A percentile compares a stretch with the other conserved stretches of the same genome.
Evolutionary conservation across 2,113 vertebrate species (phyloP).

Genomic region (Chauna torquata): DNA sequence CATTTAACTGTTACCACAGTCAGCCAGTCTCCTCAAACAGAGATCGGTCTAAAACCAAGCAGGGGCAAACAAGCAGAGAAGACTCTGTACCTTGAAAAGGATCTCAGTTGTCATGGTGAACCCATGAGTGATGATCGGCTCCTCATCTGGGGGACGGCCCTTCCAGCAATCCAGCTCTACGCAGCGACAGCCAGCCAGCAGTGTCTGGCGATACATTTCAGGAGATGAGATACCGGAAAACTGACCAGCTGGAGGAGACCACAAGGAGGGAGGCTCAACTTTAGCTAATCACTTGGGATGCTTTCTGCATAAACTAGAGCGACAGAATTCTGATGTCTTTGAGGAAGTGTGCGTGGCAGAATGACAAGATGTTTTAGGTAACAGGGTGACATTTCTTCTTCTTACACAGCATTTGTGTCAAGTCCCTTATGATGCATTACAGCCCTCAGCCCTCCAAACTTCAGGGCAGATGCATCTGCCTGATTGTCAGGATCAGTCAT

Average conservation of each 20-base stretch:
- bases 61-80: neutral
- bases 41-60: neutral
- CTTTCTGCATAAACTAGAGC: neutral
- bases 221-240: constrained; percentile 94
- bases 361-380: neutral
- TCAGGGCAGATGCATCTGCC: neutral
- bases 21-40: neutral
- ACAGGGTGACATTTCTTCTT: neutral
- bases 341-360: neutral
- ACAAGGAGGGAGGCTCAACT: neutral
- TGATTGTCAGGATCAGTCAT: fast-evolving
- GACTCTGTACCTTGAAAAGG: constrained; percentile 86
- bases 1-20: neutral
- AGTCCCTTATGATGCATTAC: neutral
- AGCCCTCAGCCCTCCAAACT: neutral
- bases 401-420: neutral
- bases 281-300: neutral
- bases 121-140: constrained; percentile 96
- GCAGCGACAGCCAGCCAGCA: constrained; percentile 93
- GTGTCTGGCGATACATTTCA: constrained; percentile 96
- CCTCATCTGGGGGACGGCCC: constrained; percentile 92
- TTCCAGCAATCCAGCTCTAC: constrained; percentile 99
- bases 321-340: neutral
- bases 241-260: constrained; percentile 85
- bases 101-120: constrained; percentile 99